Evolutionary conservation across 1,140 invertebrate genomes (phyloP).

Genomic region (Brachionus rotundiformis): DNA sequence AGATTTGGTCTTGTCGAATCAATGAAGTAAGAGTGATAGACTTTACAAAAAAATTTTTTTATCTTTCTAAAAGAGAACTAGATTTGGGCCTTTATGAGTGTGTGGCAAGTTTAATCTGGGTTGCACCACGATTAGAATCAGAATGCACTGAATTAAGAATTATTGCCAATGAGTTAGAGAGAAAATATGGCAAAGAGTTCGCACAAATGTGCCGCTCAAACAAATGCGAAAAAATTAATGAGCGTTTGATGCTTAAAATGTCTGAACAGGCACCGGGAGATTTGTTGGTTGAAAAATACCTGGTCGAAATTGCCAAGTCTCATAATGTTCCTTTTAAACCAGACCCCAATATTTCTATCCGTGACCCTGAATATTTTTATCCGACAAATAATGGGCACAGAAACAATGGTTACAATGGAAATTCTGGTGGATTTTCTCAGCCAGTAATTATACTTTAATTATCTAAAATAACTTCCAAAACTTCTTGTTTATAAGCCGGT

Average conservation of each 20-base stretch:
- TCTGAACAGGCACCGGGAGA: constrained; percentile 92
- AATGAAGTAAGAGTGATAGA: constrained; percentile 93
- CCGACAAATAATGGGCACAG: background rate
- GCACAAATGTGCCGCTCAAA: constrained; percentile 61
- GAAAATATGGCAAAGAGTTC: constrained; percentile 88
- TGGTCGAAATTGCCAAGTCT: constrained; percentile 87
- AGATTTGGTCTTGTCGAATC: constrained; percentile 94
- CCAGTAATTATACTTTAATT: background rate
- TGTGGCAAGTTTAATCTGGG: constrained; percentile 94
- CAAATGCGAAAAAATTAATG: constrained; percentile 70
- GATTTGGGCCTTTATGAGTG: constrained; percentile 93
- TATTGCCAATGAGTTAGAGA: constrained; percentile 82
- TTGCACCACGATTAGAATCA: constrained; percentile 74
- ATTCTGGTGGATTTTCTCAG: background rate
- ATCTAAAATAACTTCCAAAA: background rate
- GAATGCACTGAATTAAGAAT: constrained; percentile 63
- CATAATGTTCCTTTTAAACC: constrained; percentile 88
- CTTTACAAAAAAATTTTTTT: too few species aligned
- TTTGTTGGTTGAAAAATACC: constrained; percentile 83
- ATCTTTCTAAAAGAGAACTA: constrained; percentile 70
- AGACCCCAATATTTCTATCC: constrained; percentile 70
- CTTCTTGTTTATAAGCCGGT: background rate
- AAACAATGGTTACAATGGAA: background rate
- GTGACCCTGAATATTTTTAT: constrained; percentile 30
- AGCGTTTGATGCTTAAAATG: constrained; percentile 72